phyloP scores from a whole-genome alignment of 1,140 invertebrate genomes.

The Drosophila lowei region DNA sequence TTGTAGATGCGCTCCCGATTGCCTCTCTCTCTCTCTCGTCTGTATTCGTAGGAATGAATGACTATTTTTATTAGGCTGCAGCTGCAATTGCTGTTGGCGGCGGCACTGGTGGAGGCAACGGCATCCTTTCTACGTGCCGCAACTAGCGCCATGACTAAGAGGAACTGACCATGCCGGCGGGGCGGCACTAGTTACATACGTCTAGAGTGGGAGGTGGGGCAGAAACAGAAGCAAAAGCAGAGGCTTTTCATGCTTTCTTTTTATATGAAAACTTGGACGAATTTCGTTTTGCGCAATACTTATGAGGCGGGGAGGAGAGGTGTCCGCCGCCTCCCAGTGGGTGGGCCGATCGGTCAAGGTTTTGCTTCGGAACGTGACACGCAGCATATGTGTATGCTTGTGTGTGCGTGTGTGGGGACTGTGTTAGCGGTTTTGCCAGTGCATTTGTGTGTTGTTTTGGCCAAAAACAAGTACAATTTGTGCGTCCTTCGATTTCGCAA shows the following conservation, averaged over 20 bases:
- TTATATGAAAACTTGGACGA: neutral
- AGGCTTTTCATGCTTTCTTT: too few species aligned
- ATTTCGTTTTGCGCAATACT: slow-evolving; percentile 68
- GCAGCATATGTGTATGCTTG: slow-evolving; percentile 32
- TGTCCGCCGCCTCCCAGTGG: slow-evolving; percentile 8
- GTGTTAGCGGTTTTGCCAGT: too few species aligned
- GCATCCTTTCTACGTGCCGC: slow-evolving; percentile 21
- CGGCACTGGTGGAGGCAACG: neutral
- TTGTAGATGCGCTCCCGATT: slow-evolving; percentile 2
- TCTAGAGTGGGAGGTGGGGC: too few species aligned
- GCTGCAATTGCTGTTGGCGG: slow-evolving; percentile 9
- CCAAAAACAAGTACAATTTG: slow-evolving; percentile 12
- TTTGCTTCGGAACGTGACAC: slow-evolving; percentile 62
- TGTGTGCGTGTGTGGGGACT: slow-evolving; percentile 27
- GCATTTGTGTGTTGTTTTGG: neutral
- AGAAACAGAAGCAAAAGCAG: too few species aligned
- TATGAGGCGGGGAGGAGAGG: neutral
- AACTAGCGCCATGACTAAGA: slow-evolving; percentile 36
- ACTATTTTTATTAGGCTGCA: slow-evolving; percentile 45
- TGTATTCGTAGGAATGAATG: slow-evolving; percentile 44
- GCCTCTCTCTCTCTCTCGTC: slow-evolving; percentile 1
- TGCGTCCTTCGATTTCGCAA: slow-evolving; percentile 51
- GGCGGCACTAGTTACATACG: neutral
- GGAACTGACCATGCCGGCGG: slow-evolving; percentile 10
- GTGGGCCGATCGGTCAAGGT: slow-evolving; percentile 70